Evolutionary conservation across 2,888 invertebrate species (phyloP).

Genomic region (Dysmachus trigonus): DNA sequence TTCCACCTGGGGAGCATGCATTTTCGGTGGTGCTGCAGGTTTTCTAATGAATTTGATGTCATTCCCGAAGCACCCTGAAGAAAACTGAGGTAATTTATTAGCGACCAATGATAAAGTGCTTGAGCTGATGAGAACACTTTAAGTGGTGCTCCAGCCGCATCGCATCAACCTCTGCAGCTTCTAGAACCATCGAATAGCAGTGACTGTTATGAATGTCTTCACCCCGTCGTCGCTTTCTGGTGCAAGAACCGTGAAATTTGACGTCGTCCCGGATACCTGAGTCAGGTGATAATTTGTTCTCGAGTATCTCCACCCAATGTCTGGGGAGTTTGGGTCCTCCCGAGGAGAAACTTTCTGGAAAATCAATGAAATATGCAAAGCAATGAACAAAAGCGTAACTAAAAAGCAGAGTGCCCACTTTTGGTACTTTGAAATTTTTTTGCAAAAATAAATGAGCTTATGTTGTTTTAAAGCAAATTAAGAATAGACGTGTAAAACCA

Average conservation of each 20-base stretch:
- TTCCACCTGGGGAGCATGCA: background rate
- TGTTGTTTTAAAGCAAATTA: too few relatives aligned
- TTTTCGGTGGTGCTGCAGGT: background rate
- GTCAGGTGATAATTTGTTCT: background rate
- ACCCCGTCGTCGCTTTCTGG: background rate
- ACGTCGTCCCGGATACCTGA: background rate
- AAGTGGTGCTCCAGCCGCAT: background rate
- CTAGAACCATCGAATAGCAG: background rate
- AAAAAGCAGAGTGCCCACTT: background rate
- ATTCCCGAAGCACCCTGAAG: background rate
- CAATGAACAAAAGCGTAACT: background rate
- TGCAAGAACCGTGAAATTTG: background rate
- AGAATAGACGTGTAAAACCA: too few relatives aligned
- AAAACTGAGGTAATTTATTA: background rate
- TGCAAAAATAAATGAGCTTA: background rate
- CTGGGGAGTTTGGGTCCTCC: background rate
- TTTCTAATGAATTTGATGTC: background rate
- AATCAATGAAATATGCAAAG: background rate
- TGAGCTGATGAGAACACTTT: background rate
- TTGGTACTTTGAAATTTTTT: background rate
- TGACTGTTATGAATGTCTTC: background rate
- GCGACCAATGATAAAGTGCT: background rate
- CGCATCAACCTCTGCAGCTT: background rate
- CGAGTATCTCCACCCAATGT: background rate
- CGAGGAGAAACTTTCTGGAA: background rate